A percentile compares a stretch with the other conserved stretches of the same genome.
These are phyloP conservation scores for Erebia ligea DNA, from an alignment of 2,888 invertebrate genomes.

Conservation along the genomic window DNA sequence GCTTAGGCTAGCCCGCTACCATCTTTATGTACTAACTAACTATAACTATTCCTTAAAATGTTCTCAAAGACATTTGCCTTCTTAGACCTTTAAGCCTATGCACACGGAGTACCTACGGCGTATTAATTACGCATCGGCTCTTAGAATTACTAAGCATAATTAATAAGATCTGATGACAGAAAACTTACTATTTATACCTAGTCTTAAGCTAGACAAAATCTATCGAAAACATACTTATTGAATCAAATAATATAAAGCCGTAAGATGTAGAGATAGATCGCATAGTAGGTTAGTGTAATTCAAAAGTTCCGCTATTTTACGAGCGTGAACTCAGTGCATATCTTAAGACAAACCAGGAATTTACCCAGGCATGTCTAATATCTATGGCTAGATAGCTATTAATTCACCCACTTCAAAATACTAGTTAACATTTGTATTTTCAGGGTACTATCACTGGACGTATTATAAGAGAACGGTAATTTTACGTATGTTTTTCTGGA, in stretches of 20 bases:
- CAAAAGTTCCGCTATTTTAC: conserved; percentile 5
- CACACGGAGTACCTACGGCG: no score
- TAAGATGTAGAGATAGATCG: background rate
- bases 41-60: no score
- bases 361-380: background rate
- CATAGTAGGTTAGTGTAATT: background rate
- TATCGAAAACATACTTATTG: background rate
- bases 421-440: conserved; percentile 17
- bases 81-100: no score
- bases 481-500: conserved; percentile 13
- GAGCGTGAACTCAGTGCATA: background rate
- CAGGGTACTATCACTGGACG: background rate
- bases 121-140: no score
- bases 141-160: no score
- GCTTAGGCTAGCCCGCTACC: no score
- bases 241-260: background rate
- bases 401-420: conserved; percentile 4
- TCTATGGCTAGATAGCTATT: background rate
- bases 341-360: conserved; percentile 5
- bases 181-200: no score
- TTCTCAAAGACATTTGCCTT: no score
- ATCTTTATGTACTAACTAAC: no score
- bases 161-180: no score
- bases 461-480: conserved; percentile 5
- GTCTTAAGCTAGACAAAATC: no score